phyloP scores from a whole-genome alignment of 2,797 vertebrate species.

The Phoxinus dragarum region DNA sequence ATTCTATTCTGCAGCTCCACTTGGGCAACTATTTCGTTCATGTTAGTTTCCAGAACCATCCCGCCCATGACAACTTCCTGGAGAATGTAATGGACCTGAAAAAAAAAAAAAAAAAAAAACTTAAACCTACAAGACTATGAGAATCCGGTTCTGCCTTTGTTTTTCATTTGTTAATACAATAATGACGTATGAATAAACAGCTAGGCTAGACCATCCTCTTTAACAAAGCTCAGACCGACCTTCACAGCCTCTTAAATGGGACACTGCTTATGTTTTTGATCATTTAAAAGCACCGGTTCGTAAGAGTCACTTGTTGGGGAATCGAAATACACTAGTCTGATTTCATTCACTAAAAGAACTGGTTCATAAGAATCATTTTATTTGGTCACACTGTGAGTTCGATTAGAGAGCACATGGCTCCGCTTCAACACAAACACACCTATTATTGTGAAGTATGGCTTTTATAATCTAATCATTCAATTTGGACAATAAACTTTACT shows the following conservation, averaged over 20 bases:
- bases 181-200: not conserved
- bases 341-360: not conserved
- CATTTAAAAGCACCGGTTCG: not conserved
- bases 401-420: not conserved
- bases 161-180: not conserved
- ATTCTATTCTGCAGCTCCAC: conserved; percentile 91
- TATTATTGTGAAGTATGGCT: not conserved
- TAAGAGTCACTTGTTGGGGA: not conserved
- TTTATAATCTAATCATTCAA: not conserved
- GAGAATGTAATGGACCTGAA: conserved; percentile 91
- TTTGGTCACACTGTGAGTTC: not conserved
- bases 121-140: not conserved
- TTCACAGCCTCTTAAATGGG: no score
- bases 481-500: not conserved
- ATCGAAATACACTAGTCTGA: not conserved
- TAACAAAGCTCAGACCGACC: no score
- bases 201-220: not conserved
- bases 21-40: conserved; percentile 93
- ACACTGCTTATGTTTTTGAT: not conserved
- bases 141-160: not conserved
- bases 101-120: not conserved
- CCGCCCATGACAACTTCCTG: conserved; percentile 96
- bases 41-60: conserved; percentile 96
- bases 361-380: not conserved
- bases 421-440: no score